Base-by-base conservation (phyloP, 2,888 invertebrate genomes). In the Trichacis sp. region DNA sequence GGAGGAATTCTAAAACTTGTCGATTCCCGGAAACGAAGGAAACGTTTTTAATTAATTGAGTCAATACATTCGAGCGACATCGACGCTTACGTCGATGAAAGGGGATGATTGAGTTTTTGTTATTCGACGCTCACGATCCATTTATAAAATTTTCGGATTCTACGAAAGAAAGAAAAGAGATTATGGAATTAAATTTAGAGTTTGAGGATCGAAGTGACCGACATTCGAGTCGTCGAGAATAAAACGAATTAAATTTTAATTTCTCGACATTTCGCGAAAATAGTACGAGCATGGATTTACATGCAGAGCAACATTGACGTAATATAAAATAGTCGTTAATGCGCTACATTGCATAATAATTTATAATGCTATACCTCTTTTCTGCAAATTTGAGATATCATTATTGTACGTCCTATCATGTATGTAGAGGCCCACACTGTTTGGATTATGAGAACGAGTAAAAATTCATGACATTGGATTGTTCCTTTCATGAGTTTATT, bases 341-440 rank as follows among this genome's bases (percentile, higher is more conserved):
- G 24, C n/a, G 15, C 42, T 14, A 54, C 60, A 49, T 49, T 53
- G 48, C 63, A 58, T 57, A 48, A 53, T 57, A 48, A 62, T 51
- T 20, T 19, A 52, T 50, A 8, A 14, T 17, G 20, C 20, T 56
- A 46, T 46, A 46, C 24, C 14, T 8, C 8, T 24, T 8, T n/a
- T 14, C 18, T 12, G 24, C 12, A 12, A 24, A 24, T 46, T 45
- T 24, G 24, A 5, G 6, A 8, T 11, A 46, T 43, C 11, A 29
- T 20, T 46, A 3, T 12, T 24, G 15, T 15, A 45, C 12, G 9
- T 15, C 4, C 19, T 2, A 18, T 19, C 18, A 43, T 46, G 14
- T 24, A 11, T 9, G 20, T 20, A 15, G 18, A 20, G 9, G 20
- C 20, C 11, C 11, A 15, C 14, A n/a, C 2, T 9, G n/a, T 42